These are phyloP conservation scores for Liasis olivaceus DNA, from an alignment of 2,797 vertebrate genomes.

Conservation along the genomic window DNA sequence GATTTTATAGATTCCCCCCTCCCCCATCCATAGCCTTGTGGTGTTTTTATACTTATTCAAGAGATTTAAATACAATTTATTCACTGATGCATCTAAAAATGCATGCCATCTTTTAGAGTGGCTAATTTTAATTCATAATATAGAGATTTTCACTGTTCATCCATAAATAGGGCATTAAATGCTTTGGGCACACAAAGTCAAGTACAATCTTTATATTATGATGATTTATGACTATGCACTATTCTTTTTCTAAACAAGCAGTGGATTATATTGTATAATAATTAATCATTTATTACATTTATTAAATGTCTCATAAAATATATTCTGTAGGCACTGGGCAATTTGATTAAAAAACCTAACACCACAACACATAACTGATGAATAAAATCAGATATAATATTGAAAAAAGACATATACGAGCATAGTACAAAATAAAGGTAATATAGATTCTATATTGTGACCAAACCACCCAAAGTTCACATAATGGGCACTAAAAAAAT, in stretches of 20 bases:
- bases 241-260: not conserved
- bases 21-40: accelerated
- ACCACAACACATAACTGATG: not conserved
- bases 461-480: not conserved
- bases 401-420: not conserved
- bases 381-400: not conserved
- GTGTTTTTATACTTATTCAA: not conserved
- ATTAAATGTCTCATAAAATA: not conserved
- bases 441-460: not conserved
- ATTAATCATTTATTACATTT: not conserved
- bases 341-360: not conserved
- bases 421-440: not conserved
- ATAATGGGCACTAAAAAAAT: not conserved
- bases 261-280: not conserved
- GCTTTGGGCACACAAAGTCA: not conserved
- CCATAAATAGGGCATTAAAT: not conserved
- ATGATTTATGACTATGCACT: not conserved
- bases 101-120: not conserved
- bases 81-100: not conserved
- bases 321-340: not conserved
- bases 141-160: not conserved
- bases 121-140: not conserved
- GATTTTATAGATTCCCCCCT: not conserved
- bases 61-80: not conserved
- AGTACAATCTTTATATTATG: not conserved